These are phyloP conservation scores for Teleogryllus occipitalis DNA, from an alignment of 1,140 invertebrate genomes.

Conservation along the genomic window DNA sequence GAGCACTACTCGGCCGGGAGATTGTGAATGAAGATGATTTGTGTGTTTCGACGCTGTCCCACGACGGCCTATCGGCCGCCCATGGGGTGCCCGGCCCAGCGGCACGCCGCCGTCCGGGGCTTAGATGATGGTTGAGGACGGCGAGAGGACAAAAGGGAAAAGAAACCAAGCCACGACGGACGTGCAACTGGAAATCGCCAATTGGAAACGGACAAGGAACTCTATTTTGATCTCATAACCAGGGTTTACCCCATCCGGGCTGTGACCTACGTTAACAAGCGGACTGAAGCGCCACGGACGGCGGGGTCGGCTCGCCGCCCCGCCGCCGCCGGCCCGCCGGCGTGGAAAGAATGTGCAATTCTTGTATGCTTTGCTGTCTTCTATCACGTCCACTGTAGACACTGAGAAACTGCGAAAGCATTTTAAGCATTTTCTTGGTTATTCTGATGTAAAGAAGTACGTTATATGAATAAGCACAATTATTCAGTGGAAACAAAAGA, in stretches of 20 bases:
- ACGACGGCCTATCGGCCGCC: neutral
- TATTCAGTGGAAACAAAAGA: conserved; percentile 5
- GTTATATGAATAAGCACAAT: conserved; percentile 2
- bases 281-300: neutral
- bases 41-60: neutral
- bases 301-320: no score
- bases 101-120: no score
- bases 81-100: neutral
- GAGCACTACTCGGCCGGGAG: neutral
- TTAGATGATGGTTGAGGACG: no score
- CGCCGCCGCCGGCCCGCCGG: no score
- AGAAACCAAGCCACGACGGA: neutral
- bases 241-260: conserved; percentile 19
- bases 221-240: conserved; percentile 19
- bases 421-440: neutral
- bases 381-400: neutral
- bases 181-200: neutral
- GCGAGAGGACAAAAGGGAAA: no score
- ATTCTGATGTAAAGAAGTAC: neutral
- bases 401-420: neutral
- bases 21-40: neutral
- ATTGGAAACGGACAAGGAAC: neutral
- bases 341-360: neutral
- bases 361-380: conserved; percentile 4
- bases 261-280: conserved; percentile 14